Evolutionary conservation across 2,113 vertebrate species (phyloP).

Genomic region (Oncorhynchus nerka): DNA sequence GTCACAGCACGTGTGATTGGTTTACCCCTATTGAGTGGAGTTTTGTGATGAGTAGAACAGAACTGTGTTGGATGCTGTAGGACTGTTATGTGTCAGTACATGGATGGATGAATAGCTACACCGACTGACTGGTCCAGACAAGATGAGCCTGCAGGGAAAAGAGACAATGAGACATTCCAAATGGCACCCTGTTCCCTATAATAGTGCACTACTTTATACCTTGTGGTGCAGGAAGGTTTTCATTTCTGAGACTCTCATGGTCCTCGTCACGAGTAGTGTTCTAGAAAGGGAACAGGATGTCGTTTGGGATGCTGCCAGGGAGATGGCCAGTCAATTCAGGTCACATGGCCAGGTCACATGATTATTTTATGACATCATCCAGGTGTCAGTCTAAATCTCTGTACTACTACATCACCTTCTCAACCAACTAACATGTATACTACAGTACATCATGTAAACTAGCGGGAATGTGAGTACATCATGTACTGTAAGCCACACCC

Average conservation of each 20-base stretch:
- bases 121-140: slow-evolving; percentile 46
- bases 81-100: slow-evolving; percentile 18
- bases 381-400: background rate
- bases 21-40: slow-evolving; percentile 37
- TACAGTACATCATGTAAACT: no score
- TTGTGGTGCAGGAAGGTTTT: no score
- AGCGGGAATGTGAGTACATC: no score
- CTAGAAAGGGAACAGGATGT: slow-evolving; percentile 28
- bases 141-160: slow-evolving; percentile 20
- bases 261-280: no score
- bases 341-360: background rate
- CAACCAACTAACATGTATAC: no score
- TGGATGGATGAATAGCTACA: slow-evolving; percentile 21
- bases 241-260: no score
- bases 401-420: background rate
- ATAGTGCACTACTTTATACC: no score
- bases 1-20: slow-evolving; percentile 54
- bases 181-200: no score
- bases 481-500: slow-evolving; percentile 43
- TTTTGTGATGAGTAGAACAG: no score
- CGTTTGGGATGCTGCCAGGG: slow-evolving; percentile 9
- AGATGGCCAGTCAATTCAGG: background rate
- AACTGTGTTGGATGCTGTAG: no score
- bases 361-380: background rate
- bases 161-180: no score